Evolutionary conservation across 30 jellyfish, hydroid and myxozoan genomes (phyloP).

Genomic region (Pelagia noctiluca): DNA sequence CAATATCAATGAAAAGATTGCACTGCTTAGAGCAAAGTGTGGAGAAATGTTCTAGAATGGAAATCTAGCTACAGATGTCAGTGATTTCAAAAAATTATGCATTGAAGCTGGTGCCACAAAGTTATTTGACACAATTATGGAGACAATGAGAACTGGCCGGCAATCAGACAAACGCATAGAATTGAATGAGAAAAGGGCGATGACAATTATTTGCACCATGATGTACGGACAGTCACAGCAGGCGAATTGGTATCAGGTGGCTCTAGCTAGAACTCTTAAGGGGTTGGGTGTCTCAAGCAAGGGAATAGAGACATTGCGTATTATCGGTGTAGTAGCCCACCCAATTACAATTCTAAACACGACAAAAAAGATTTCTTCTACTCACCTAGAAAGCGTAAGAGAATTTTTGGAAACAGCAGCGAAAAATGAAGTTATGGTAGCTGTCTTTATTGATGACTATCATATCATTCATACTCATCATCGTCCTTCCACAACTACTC

Average conservation of each 20-base stretch:
- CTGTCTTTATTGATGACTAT: conserved; percentile 37
- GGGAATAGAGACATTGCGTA: conserved; percentile 10
- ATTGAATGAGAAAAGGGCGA: conserved; percentile 8
- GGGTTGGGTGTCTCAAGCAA: conserved; percentile 25
- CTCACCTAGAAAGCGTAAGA: conserved; percentile 11
- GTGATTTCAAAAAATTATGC: conserved; percentile 12
- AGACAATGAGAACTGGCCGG: conserved; percentile 2
- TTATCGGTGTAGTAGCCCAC: conserved; percentile 21
- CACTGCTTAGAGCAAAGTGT: background rate
- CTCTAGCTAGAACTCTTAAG: conserved; percentile 19
- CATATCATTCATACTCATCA: conserved; percentile 47
- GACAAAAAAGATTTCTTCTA: conserved; percentile 2
- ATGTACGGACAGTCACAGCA: conserved; percentile 44
- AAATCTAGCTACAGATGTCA: background rate
- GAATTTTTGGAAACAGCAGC: conserved; percentile 11
- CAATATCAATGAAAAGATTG: background rate
- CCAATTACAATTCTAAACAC: background rate
- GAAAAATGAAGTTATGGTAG: conserved; percentile 4
- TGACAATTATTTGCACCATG: conserved; percentile 18
- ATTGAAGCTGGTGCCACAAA: conserved; percentile 30
- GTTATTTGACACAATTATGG: conserved; percentile 9
- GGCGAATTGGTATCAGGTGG: conserved; percentile 46
- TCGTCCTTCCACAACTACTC: conserved; percentile 31
- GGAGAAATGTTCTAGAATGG: background rate
- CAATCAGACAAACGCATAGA: conserved; percentile 23